Evolutionary conservation across 2,888 invertebrate species (phyloP), one percentile per base, ranked within the genome.

Genomic region (Scaptomyza parva): DNA sequence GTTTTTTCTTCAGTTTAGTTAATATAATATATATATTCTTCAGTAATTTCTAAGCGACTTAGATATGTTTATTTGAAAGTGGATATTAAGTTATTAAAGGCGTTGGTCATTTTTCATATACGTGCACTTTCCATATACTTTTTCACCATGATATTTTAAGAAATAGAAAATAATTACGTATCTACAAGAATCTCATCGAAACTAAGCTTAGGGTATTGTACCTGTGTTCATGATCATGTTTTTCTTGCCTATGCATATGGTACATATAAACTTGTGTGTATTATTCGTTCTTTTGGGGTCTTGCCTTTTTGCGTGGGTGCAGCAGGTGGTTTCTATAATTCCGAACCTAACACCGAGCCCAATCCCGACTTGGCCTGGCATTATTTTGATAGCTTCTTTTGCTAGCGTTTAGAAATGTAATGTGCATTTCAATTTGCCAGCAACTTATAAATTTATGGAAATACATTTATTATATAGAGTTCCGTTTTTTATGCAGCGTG

Each of bases 301-400:
- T 53, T 35, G 48, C 24, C 43, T 51, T 35, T 7, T 45, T 54
- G 47, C 57, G 64, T 61, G 73, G 64, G 57, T 83, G 87, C 85
- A 82, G 81, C 81, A 82, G 85, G 81, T 82, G 81, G 81, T 81
- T 82, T 87, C 57, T 63, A 82, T 82, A 45, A 67, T 57, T 48
- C 9, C 48, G 58, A 66, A 59, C 55, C 28, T 30, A 30, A 18
- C 28, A 18, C 18, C 47, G 6, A 30, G n/a, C 35, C 12, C 3
- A 18, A 35, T 8, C 39, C 45, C 18, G 35, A 41, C 47, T 35
- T 1, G 18, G 41, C 30, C 26, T 52, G 28, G 35, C 65, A 59
- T 61, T 67, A 78, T 77, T 33, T 63, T 64, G 41, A 44, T 40
- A 39, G 48, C 57, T 58, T 59, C 53, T 47, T 68, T 74, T 54